Base-by-base conservation (phyloP, 2,113 vertebrate species). In the Capricornis sumatraensis region DNA sequence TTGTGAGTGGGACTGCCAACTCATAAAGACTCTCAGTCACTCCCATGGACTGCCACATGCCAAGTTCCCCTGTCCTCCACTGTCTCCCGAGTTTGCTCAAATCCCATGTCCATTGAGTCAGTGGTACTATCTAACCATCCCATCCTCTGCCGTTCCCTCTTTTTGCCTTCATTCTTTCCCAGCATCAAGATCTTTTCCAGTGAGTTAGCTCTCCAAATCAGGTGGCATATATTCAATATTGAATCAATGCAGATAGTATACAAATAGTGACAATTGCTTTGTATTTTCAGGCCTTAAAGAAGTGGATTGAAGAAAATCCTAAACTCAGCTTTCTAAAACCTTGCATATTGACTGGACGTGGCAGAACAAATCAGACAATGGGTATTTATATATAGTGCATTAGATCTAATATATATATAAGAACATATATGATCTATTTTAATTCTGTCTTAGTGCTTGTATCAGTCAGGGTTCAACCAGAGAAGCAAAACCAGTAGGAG, bases 281-380 rank as follows among this genome's bases (percentile, higher is more conserved):
- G 98, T 16, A 87, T 89, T 96, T 98, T 45, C 60, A 99, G 99
- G 99, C 99, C 94, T 96, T 99, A 97, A 99, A 99, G 97, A 99
- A 98, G 58, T 99, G 99, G 99, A 97, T 99, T 45, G 98, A 99
- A 91, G 98, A 98, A 97, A 99, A 98, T 36, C 97, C 99, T 89
- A 67, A 97, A 4, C 98, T 99, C 64, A 98, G 89, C 40, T 97
- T 98, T 96, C 92, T 99, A 82, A 99, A 99, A 7, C 98, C 99
- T 60, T 97, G 94, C 60, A 95, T 99, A 64, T 85, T 99, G 97
- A 99, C 99, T 84, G 99, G 99, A 95, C 98, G 74, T 83, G 98
- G 97, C 95, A 98, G 91, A 97, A 99, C 45, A 97, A 98, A 96
- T 76, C 92, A 99, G 21, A 87, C 91, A n/a, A 94, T 82, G 97